These are phyloP conservation scores for Philypnodon macrostomus DNA, from an alignment of 2,797 vertebrate genomes.

Conservation along the genomic window DNA sequence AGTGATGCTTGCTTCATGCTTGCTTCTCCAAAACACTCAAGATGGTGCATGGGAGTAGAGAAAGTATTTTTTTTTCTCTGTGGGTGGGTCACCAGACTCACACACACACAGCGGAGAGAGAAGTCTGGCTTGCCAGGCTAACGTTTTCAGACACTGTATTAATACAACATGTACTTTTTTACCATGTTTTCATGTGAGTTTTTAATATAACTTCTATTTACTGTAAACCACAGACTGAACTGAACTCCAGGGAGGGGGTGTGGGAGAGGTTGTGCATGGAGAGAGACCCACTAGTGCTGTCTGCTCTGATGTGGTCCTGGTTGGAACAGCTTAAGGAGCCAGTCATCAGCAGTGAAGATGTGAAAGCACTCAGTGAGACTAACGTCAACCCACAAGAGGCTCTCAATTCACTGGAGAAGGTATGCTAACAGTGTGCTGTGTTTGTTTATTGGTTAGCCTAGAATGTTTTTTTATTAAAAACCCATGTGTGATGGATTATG, in stretches of 20 bases:
- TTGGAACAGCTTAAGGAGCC: slow-evolving; percentile 94
- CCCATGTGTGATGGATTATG: too few relatives aligned
- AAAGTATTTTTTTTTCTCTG: too few relatives aligned
- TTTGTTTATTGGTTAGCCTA: too few relatives aligned
- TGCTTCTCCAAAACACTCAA: too few relatives aligned
- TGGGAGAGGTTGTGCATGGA: slow-evolving; percentile 91
- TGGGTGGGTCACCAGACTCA: too few relatives aligned
- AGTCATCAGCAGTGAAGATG: slow-evolving; percentile 82
- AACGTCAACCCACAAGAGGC: slow-evolving; percentile 72
- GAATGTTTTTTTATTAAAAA: too few relatives aligned
- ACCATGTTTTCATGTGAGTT: too few relatives aligned
- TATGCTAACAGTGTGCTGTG: slow-evolving; percentile 39
- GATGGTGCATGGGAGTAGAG: too few relatives aligned
- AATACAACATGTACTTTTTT: too few relatives aligned
- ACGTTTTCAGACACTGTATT: neutral
- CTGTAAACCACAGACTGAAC: slow-evolving; percentile 78
- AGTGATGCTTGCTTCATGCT: too few relatives aligned
- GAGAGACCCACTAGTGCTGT: slow-evolving; percentile 88
- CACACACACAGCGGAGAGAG: too few relatives aligned
- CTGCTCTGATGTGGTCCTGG: slow-evolving; percentile 95
- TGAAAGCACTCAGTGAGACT: slow-evolving; percentile 77
- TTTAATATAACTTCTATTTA: neutral
- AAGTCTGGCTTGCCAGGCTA: too few relatives aligned
- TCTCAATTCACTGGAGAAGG: slow-evolving; percentile 87
- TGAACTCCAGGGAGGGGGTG: slow-evolving; percentile 89